Evolutionary conservation across 2,113 vertebrate genomes (phyloP).

Genomic region (Pangasianodon gigas): DNA sequence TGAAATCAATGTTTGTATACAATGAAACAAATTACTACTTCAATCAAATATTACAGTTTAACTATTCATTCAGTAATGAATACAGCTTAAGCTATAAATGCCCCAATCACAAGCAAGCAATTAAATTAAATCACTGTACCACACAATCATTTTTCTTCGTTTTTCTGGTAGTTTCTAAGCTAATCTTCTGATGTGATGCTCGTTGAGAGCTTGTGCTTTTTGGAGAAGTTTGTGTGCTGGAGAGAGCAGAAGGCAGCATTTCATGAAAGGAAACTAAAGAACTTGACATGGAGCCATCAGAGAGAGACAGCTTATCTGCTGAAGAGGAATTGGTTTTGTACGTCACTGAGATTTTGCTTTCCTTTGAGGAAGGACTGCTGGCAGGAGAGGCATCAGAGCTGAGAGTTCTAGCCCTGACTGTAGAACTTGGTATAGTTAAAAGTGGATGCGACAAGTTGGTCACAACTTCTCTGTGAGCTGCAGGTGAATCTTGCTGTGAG

Average conservation of each 20-base stretch:
- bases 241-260: background rate
- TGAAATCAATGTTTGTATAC: background rate
- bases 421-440: background rate
- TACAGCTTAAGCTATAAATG: background rate
- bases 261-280: constrained; percentile 1
- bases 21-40: too few relatives aligned
- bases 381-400: background rate
- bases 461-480: background rate
- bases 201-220: background rate
- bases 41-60: background rate
- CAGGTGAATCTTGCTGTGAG: background rate
- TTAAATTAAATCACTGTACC: background rate
- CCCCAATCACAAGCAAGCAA: background rate
- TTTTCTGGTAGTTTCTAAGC: too few relatives aligned
- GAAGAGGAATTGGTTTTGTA: background rate
- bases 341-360: background rate
- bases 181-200: background rate
- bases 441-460: background rate
- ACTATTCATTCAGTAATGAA: background rate
- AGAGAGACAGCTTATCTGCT: background rate
- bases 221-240: background rate
- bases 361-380: background rate
- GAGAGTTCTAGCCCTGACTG: background rate
- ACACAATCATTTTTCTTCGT: background rate
- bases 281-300: background rate